Conservation (phyloP, 1,140 invertebrate genomes). For the Coenobita brevimanus region DNA sequence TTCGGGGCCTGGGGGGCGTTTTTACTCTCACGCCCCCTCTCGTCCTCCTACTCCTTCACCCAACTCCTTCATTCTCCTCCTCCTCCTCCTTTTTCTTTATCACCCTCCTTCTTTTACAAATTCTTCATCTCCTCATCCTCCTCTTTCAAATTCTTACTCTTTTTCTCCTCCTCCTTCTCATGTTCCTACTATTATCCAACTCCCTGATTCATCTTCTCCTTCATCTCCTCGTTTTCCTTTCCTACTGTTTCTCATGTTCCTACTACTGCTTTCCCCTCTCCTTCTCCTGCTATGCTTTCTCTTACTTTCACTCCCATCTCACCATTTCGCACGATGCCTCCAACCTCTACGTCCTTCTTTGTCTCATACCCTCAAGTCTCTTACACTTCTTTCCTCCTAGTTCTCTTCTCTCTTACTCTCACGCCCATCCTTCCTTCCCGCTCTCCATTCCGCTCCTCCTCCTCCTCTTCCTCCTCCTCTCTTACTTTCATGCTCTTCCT, state of each 20-base stretch:
- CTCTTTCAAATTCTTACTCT: not conserved
- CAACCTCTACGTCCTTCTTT: no score
- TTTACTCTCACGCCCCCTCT: not conserved
- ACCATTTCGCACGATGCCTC: no score
- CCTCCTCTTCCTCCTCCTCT: not conserved
- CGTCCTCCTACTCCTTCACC: not conserved
- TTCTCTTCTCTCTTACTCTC: not conserved
- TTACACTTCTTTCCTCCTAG: not conserved
- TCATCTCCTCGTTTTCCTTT: not conserved
- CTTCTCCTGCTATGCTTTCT: no score
- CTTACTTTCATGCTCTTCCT: not conserved
- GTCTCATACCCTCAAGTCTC: no score
- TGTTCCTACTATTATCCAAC: not conserved
- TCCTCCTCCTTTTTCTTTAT: not conserved
- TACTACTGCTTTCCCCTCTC: no score
- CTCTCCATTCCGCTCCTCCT: not conserved
- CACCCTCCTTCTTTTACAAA: not conserved
- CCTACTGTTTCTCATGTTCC: no score
- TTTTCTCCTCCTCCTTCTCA: not conserved
- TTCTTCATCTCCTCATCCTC: slow-evolving; percentile 11
- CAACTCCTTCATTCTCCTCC: not conserved
- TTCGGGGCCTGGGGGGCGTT: not conserved
- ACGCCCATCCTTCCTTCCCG: not conserved
- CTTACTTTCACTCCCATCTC: no score
- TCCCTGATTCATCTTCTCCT: not conserved